phyloP scores from a whole-genome alignment of 2,797 vertebrate genomes.

The Leptatherina wallacei region DNA sequence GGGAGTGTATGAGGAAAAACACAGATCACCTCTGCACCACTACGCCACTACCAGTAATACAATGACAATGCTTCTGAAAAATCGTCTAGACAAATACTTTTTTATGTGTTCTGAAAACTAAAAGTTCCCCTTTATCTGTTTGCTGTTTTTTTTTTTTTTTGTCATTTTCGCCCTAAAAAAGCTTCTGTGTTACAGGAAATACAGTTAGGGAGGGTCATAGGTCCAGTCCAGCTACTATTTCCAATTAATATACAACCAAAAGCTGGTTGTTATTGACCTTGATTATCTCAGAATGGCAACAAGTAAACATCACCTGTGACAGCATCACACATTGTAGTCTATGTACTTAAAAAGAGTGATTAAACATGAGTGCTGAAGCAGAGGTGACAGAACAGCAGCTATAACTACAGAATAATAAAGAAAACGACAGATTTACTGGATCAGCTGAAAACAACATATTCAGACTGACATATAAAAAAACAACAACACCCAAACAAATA shows the following conservation, averaged over 20 bases:
- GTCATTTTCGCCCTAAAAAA: neutral
- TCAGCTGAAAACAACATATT: constrained; percentile 7
- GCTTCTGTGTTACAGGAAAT: neutral
- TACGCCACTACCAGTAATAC: constrained; percentile 55
- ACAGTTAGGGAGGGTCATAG: neutral
- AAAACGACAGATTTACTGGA: constrained; percentile 23
- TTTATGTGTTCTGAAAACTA: neutral
- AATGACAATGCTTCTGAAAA: constrained; percentile 2
- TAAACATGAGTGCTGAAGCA: constrained; percentile 11
- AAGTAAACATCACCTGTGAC: constrained; percentile 45
- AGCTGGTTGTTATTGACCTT: constrained; percentile 36
- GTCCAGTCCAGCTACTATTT: constrained; percentile 7
- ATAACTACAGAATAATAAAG: constrained; percentile 9
- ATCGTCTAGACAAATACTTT: neutral
- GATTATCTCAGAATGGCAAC: constrained; percentile 35
- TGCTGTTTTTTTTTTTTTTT: neutral
- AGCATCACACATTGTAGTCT: constrained; percentile 9
- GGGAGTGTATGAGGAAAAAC: constrained; percentile 47
- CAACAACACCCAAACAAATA: neutral
- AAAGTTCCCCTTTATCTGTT: neutral
- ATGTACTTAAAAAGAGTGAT: constrained; percentile 5
- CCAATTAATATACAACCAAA: constrained; percentile 20
- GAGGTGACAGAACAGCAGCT: constrained; percentile 7
- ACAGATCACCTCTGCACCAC: constrained; percentile 62
- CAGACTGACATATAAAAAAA: neutral